These are phyloP conservation scores for Araneus ventricosus DNA, from an alignment of 1,140 invertebrate genomes.

Conservation along the genomic window DNA sequence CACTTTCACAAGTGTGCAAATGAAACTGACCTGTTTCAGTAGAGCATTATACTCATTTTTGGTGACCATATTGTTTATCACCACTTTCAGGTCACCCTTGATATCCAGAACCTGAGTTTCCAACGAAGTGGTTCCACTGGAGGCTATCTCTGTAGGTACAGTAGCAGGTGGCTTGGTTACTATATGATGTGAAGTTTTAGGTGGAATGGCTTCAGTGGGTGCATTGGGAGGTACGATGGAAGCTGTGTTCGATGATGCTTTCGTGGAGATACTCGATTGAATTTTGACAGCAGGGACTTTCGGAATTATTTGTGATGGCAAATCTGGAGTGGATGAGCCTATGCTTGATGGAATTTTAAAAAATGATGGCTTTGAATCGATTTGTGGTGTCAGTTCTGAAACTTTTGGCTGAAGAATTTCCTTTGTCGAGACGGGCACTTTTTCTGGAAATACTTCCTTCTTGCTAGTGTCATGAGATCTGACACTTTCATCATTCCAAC, in stretches of 20 bases:
- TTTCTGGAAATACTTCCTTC: constrained; percentile 19
- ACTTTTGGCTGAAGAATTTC: constrained; percentile 36
- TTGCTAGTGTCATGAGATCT: constrained; percentile 18
- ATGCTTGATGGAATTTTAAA: neutral
- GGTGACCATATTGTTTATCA: constrained; percentile 69
- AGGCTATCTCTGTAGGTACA: constrained; percentile 1
- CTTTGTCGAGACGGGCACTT: constrained; percentile 1
- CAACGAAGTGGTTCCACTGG: constrained; percentile 1
- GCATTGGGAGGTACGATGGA: neutral
- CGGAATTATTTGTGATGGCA: neutral
- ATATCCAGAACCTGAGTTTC: constrained; percentile 62
- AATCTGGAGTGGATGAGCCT: neutral
- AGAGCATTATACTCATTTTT: constrained; percentile 74
- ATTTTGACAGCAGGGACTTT: constrained; percentile 2
- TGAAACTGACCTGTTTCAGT: constrained; percentile 72
- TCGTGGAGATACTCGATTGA: neutral
- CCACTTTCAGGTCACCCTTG: constrained; percentile 63
- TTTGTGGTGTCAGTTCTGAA: neutral
- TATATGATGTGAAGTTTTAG: neutral
- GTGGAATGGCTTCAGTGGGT: neutral
- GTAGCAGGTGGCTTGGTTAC: constrained; percentile 7
- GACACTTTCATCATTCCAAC: neutral
- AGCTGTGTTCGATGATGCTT: neutral
- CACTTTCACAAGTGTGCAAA: neutral
- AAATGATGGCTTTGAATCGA: constrained; percentile 9